Evolutionary conservation across 2,113 vertebrate species (phyloP), one percentile per base, ranked within the genome.

Genomic region (Solea solea): DNA sequence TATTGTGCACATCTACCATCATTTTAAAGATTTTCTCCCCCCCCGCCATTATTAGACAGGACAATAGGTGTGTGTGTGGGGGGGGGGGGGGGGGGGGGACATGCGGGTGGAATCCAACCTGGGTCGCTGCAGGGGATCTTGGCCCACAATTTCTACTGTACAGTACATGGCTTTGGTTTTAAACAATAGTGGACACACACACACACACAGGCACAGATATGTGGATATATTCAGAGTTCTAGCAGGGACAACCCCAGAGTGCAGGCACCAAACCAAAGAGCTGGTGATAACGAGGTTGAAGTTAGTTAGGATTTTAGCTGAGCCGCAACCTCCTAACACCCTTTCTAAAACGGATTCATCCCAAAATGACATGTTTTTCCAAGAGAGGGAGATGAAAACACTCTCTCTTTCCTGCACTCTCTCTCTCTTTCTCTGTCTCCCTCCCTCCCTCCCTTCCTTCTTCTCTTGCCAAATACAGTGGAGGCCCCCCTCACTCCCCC

Each of bases 351-450:
- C 73, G 69, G 83, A 88, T 89, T 90, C 78, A 90, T 88, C 86
- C 81, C 79, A 80, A 88, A 90, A 89, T 87, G 65, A 86, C 72
- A 88, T 90, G 78, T 86, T 89, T 89, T 85, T 88, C 80, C 81
- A 85, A 83, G 72, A 81, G 79, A 82, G 56, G 67, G 74, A 78
- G 76, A 86, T 82, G 72, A 87, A 91, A 87, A 87, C 73, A 83
- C 78, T 57, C 76, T 48, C 72, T 61, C 48, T 64, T 34, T 63
- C 64, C 28, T 64, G 59, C 52, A 55, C 27, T 61, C 62, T 64
- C 41, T 72, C 44, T 74, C 62, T 71, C 58, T 52, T 73, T 83
- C 74, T 57, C 77, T 77, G 82, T 53, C 82, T 85, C 61, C 66
- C 40, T 25, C 11, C 28, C 53, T 5, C 6, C 49, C 41, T 69